These are phyloP conservation scores for Brachypalpus laphriformis DNA, from an alignment of 2,888 invertebrate species.

Conservation along the genomic window DNA sequence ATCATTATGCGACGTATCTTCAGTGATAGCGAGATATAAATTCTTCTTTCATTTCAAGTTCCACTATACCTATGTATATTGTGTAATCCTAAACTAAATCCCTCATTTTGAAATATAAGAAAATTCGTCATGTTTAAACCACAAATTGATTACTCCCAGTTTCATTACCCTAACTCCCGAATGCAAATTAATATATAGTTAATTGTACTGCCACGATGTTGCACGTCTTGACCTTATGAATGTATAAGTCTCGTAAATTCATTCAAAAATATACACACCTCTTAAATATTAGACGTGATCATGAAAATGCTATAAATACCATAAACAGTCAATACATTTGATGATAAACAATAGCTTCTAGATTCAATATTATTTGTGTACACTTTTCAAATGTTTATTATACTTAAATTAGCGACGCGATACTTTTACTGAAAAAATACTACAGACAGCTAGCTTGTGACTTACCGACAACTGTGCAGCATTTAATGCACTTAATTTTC, in stretches of 20 bases:
- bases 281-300: not conserved
- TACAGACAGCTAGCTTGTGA: not conserved
- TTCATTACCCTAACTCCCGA: not conserved
- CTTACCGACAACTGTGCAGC: not conserved
- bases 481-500: not conserved
- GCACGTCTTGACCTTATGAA: not conserved
- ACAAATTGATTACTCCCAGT: not conserved
- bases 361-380: not conserved
- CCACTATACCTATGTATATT: not conserved
- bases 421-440: not conserved
- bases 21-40: no score
- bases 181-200: not conserved
- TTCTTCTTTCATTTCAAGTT: no score
- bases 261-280: not conserved
- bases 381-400: not conserved
- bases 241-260: not conserved
- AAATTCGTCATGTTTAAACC: not conserved
- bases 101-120: no score
- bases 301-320: not conserved
- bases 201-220: not conserved
- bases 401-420: not conserved
- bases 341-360: not conserved
- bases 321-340: not conserved
- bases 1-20: no score
- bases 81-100: not conserved